Base-by-base conservation (phyloP, 1,140 invertebrate species). In the Eulimnadia texana region DNA sequence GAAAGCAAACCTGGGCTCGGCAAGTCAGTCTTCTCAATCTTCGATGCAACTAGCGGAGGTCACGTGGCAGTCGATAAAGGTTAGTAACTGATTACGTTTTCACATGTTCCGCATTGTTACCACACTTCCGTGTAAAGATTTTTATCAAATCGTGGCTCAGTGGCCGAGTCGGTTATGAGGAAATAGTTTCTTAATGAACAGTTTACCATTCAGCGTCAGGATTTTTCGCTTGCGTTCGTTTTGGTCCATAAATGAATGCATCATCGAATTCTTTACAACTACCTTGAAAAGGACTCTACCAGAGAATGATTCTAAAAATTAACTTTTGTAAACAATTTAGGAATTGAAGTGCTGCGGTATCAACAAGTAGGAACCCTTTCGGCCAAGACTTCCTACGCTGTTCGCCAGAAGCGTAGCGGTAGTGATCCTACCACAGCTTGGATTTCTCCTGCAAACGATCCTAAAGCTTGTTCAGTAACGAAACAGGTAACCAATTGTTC, bases 291-390 rank as follows among this genome's bases (percentile, higher is more conserved):
- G n/a, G n/a, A n/a, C n/a, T n/a, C n/a, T n/a, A n/a, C n/a, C n/a
- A n/a, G n/a, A n/a, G n/a, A n/a, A n/a, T n/a, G n/a, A n/a, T n/a
- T n/a, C n/a, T n/a, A n/a, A n/a, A n/a, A n/a, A n/a, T 42, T 42
- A 42, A 42, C 33, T 42, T 42, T 16, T 9, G 33, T 42, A 16
- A 9, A 16, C 33, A 9, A 9, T 42, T 42, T 42, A 25, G 55
- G 55, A 16, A 57, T 57, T 11, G 55, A 57, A 25, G 33, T 57
- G 2, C 27, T 57, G 9, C 27, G 33, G 24, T 57, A 29, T 27
- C 22, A 57, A 33, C 55, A 22, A 1, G 55, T 57, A 19, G 55
- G 55, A 9, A 57, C 55, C 11, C 55, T 57, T n/a, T 57, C 55
- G 11, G 11, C 55, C 10, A 33, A 27, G 27, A 29, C 55, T 9